A percentile compares a stretch with the other conserved stretches of the same genome.
These are phyloP conservation scores for Pararge aegeria DNA, from an alignment of 1,140 invertebrate species.

Conservation along the genomic window DNA sequence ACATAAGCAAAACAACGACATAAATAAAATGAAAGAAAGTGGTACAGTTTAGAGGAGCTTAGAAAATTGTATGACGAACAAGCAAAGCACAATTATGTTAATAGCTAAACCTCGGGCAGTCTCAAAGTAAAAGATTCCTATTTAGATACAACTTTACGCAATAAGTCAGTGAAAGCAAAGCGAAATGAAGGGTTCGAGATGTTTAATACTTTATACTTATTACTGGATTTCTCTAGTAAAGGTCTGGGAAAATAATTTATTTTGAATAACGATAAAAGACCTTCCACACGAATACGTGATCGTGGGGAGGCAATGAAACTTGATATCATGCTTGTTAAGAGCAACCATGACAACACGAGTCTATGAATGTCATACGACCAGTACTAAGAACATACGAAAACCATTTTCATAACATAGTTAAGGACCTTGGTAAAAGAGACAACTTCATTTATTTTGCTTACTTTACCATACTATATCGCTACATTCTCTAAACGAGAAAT, in stretches of 20 bases:
- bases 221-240: constrained; percentile 46
- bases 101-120: constrained; percentile 15
- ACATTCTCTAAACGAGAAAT: not conserved
- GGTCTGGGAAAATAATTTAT: constrained; percentile 39
- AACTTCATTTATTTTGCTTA: not conserved
- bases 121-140: constrained; percentile 35
- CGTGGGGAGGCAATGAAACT: constrained; percentile 18
- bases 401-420: not conserved
- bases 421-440: not conserved
- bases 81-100: constrained; percentile 24
- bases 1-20: not conserved
- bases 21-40: constrained; percentile 4
- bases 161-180: constrained; percentile 49
- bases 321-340: constrained; percentile 24
- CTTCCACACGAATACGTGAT: constrained; percentile 23
- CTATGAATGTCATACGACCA: not conserved
- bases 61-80: constrained; percentile 20
- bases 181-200: constrained; percentile 49
- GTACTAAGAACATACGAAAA: not conserved
- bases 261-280: constrained; percentile 28
- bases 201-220: constrained; percentile 49
- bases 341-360: constrained; percentile 2
- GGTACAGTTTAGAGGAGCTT: constrained; percentile 14
- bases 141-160: constrained; percentile 42
- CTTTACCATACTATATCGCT: not conserved